Percentiles rank a stretch among this genome's conserved stretches.
phyloP scores from a whole-genome alignment of 2,888 invertebrate species.

The Reticulitermes lucifugus region DNA sequence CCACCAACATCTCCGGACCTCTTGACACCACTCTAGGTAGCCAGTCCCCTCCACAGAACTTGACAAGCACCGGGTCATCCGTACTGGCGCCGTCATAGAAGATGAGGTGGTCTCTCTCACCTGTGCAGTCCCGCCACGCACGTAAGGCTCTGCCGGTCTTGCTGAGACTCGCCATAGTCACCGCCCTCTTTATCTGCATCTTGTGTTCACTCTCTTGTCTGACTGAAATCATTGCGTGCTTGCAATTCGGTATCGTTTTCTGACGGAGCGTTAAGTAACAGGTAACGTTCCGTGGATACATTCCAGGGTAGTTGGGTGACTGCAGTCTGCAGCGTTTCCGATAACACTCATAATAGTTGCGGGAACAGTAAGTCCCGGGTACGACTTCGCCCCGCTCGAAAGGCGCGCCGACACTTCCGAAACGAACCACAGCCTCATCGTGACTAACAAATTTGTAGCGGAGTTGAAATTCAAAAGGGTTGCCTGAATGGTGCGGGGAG shows the following conservation, averaged over 20 bases:
- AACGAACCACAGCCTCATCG: conserved; percentile 71
- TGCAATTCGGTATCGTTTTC: conserved; percentile 87
- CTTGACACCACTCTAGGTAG: conserved; percentile 81
- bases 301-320: conserved; percentile 85
- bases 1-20: conserved; percentile 87
- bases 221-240: conserved; percentile 91
- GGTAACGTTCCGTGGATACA: conserved; percentile 81
- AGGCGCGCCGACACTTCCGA: conserved; percentile 80
- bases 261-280: conserved; percentile 91
- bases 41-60: conserved; percentile 91
- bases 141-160: conserved; percentile 72
- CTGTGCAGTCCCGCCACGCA: conserved; percentile 87
- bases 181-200: conserved; percentile 58
- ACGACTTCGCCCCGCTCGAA: conserved; percentile 81
- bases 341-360: conserved; percentile 88
- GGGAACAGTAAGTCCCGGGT: conserved; percentile 85
- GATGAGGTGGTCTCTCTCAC: conserved; percentile 84
- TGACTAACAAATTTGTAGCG: conserved; percentile 86
- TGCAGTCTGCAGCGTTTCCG: conserved; percentile 84
- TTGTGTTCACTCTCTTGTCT: conserved; percentile 80
- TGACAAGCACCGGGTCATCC: conserved; percentile 85
- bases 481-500: conserved; percentile 70
- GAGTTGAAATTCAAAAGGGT: conserved; percentile 83
- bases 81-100: conserved; percentile 88
- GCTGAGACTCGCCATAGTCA: conserved; percentile 61